Evolutionary conservation across 2,113 vertebrate species (phyloP).

Genomic region (Furnarius figulus): DNA sequence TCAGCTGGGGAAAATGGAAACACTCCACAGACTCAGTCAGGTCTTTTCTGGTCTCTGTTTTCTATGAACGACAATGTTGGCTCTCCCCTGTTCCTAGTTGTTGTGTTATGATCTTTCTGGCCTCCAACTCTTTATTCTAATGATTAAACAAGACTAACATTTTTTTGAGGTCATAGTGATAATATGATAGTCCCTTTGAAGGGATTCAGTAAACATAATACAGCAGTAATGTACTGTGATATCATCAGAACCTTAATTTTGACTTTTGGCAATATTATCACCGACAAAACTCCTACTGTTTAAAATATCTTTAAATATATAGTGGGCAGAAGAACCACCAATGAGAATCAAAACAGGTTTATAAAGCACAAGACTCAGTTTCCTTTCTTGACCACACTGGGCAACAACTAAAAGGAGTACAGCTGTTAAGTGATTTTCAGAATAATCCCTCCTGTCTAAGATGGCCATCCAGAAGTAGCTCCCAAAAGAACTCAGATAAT

Average conservation of each 20-base stretch:
- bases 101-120: conserved; percentile 14
- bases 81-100: background rate
- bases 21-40: background rate
- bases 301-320: background rate
- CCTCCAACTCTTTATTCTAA: conserved; percentile 19
- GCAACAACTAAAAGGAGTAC: background rate
- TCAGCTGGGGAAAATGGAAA: background rate
- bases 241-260: background rate
- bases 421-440: background rate
- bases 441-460: background rate
- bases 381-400: background rate
- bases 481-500: background rate
- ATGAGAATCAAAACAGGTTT: background rate
- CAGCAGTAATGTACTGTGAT: background rate
- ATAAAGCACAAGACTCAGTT: background rate
- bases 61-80: background rate
- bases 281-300: background rate
- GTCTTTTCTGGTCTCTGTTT: background rate
- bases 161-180: conserved; percentile 25
- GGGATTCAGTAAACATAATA: background rate
- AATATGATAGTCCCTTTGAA: conserved; percentile 47
- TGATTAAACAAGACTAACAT: conserved; percentile 21
- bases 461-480: background rate
- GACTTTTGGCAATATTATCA: background rate
- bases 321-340: background rate